Percentiles rank a stretch among this genome's conserved stretches.
Conservation (phyloP, 2,797 vertebrate genomes). For the Chloroceryle inda region DNA sequence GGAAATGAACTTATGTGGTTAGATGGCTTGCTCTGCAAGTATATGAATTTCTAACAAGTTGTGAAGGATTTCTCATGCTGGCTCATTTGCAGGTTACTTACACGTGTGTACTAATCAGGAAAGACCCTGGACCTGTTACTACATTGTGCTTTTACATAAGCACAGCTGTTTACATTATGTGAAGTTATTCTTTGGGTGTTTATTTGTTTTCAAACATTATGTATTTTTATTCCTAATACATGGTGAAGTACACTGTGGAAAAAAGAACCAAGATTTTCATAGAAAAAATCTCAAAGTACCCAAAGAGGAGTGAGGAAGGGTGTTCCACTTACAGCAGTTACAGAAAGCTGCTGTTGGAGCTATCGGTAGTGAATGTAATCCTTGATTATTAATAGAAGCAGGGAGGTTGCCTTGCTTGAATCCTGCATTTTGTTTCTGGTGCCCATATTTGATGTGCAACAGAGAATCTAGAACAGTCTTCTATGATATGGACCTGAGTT, state of each 20-base stretch:
- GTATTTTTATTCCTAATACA: not conserved
- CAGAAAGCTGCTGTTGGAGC: not conserved
- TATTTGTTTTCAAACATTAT: not conserved
- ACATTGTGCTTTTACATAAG: not conserved
- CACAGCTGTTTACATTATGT: not conserved
- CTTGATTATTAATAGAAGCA: not conserved
- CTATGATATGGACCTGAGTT: accelerated
- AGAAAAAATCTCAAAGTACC: not conserved
- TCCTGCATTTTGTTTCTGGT: not conserved
- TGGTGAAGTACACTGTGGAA: not conserved
- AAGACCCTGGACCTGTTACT: not conserved
- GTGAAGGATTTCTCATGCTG: not conserved
- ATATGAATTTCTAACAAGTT: not conserved
- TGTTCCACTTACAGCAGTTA: not conserved
- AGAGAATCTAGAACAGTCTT: not conserved
- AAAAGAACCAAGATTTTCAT: not conserved
- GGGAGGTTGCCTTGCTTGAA: not conserved
- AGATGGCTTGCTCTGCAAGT: not conserved
- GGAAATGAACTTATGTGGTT: not conserved
- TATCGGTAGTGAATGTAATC: not conserved
- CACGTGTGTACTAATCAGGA: not conserved
- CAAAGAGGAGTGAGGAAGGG: not conserved
- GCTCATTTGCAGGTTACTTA: not conserved
- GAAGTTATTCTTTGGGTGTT: not conserved
- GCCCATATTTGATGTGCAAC: not conserved